Evolutionary conservation across 2,797 vertebrate genomes (phyloP), one percentile per base, ranked within the genome.

Genomic region (Scleropages formosus): DNA sequence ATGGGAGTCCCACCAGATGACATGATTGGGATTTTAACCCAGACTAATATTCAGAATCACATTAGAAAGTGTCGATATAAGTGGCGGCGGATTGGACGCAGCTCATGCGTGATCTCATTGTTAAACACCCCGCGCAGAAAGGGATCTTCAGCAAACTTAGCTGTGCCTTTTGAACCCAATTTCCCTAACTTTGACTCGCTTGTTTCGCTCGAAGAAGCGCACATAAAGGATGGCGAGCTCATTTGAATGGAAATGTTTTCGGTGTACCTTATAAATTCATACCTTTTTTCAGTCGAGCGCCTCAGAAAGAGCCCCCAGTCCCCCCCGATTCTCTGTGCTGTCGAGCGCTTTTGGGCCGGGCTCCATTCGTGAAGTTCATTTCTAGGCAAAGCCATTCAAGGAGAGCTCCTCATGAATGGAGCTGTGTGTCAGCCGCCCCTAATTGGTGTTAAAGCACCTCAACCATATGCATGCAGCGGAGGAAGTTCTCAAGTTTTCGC

Each of bases 361-460:
- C 90, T 94, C 95, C 94, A 94, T 98, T 94, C 94, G 93, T 92
- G 94, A 89, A 93, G 95, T 96, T 97, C 95, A 98, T 98, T 98
- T 95, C 94, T 94, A 96, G 92, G 95, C 95, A 97, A 98, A 98
- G 98, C 94, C 96, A 98, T 98, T 95, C 96, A 95, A 92, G 89
- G 89, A 89, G 91, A 89, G 90, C 90, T 88, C 85, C 83, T 87
- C 83, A 85, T 98, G 95, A 99, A 98, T 96, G 84, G 96, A 91
- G 92, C 93, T 93, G 94, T 93, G 96, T 98, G 96, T 98, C 96
- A 96, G 93, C 95, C 96, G 96, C 94, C 94, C 95, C 96, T 98
- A 98, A 98, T 98, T 97, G 96, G 95, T 94, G 96, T 98, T 98
- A 96, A 97, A 96, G 94, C 95, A 97, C 95, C 95, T 92, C 93